Base-by-base conservation (phyloP, 2,113 vertebrate genomes). In the Phyllostomus hastatus region DNA sequence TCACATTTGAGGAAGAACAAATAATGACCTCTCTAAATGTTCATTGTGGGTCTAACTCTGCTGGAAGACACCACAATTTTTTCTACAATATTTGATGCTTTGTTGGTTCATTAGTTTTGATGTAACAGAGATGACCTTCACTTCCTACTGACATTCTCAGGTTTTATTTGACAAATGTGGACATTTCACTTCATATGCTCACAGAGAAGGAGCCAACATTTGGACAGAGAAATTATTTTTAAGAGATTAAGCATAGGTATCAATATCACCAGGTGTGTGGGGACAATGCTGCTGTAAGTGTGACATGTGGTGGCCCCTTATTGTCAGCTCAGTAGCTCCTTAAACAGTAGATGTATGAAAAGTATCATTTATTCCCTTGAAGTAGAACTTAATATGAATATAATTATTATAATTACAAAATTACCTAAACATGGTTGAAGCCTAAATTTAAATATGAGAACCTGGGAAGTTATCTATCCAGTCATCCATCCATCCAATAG, bases 371-470 rank as follows among this genome's bases (percentile, higher is more conserved):
- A 81, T 59, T 88, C 79, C 20, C 38, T 38, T 93, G 50, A 93
- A 64, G n/a, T 35, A 91, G 80, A 93, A 67, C 38, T 84, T 31
- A 75, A 50, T 84, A 84, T 85, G 75, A 92, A 94, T 90, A 48
- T 80, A 79, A 85, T 82, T 73, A 88, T 84, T 81, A 69, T 38
- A 91, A 61, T 93, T 67, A 95, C 72, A n/a, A 88, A 90, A 54
- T 78, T 90, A 85, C 9, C 7, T 50, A 90, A 84, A 85, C 61
- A 28, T 67, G 11, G n/a, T 48, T 80, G 46, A 81, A 43, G 72
- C 11, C 54, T 86, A 91, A 87, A 85, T 92, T 86, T 97, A 33
- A 92, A 76, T 75, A 41, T 87, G 83, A 94, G 67, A 95, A 28
- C 48, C 59, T 57, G 82, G 61, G 35, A 94, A 91, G 33, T 31